Evolutionary conservation across 1,140 invertebrate species (phyloP).

Genomic region (Protaetia brevitarsis): DNA sequence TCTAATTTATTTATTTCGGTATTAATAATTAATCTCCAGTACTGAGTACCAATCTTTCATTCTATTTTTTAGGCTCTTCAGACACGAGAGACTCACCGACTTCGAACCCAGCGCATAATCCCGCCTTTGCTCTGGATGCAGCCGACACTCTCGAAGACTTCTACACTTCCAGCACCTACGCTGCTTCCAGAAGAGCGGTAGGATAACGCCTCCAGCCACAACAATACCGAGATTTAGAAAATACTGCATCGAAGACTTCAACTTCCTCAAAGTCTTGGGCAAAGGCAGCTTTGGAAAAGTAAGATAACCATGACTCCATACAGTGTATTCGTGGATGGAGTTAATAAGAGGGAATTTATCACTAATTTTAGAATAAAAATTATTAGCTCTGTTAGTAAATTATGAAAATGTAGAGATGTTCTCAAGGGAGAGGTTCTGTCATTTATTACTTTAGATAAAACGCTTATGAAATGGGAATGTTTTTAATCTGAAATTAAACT

Average conservation of each 20-base stretch:
- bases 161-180: slow-evolving; percentile 56
- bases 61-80: slow-evolving; percentile 4
- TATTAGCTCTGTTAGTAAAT: no score
- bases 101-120: slow-evolving; percentile 42
- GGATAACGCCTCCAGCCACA: slow-evolving; percentile 78
- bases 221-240: slow-evolving; percentile 84
- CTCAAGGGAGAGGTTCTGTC: no score
- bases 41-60: background rate
- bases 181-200: slow-evolving; percentile 66
- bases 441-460: no score
- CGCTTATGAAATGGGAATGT: no score
- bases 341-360: no score
- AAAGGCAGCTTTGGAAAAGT: slow-evolving; percentile 98
- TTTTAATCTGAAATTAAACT: no score
- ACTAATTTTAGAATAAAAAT: no score
- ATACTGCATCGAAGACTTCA: slow-evolving; percentile 86
- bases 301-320: no score
- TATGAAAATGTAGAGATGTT: no score
- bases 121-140: slow-evolving; percentile 44
- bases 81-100: slow-evolving; percentile 42
- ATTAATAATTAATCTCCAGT: background rate
- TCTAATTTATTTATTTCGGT: background rate
- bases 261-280: slow-evolving; percentile 91
- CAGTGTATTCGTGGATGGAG: no score
- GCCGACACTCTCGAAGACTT: slow-evolving; percentile 41